phyloP scores from a whole-genome alignment of 2,113 vertebrate species.

The Grantiella picta region DNA sequence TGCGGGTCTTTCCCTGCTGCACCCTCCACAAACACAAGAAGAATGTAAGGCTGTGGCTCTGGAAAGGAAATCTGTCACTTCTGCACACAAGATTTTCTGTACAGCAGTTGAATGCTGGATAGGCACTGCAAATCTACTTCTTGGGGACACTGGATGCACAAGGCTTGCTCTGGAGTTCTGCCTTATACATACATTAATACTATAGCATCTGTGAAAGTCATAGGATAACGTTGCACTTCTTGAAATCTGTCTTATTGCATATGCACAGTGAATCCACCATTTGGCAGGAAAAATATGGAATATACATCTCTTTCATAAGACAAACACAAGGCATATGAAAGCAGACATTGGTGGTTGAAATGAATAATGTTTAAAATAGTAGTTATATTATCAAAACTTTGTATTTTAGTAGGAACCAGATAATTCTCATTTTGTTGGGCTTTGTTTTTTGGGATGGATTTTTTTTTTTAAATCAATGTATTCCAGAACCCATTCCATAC shows the following conservation, averaged over 20 bases:
- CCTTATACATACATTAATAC: background rate
- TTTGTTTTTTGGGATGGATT: background rate
- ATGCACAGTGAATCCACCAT: background rate
- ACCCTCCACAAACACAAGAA: background rate
- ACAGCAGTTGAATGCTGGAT: background rate
- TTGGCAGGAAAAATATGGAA: background rate
- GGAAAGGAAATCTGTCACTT: background rate
- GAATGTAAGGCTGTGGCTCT: background rate
- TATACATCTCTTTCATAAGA: background rate
- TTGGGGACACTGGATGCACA: background rate
- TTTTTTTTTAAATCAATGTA: background rate
- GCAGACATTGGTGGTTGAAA: background rate
- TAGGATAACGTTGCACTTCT: background rate
- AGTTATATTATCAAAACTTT: background rate
- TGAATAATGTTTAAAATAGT: background rate
- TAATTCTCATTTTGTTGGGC: background rate
- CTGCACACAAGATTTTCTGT: background rate
- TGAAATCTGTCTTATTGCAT: background rate
- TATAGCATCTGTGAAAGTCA: background rate
- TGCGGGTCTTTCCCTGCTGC: accelerated
- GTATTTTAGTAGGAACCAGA: background rate
- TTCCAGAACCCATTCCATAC: background rate
- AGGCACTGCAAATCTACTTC: background rate
- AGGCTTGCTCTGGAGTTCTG: background rate
- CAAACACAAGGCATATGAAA: background rate